Conservation (phyloP, 2,888 invertebrate genomes). For the Athripsodes cinereus region DNA sequence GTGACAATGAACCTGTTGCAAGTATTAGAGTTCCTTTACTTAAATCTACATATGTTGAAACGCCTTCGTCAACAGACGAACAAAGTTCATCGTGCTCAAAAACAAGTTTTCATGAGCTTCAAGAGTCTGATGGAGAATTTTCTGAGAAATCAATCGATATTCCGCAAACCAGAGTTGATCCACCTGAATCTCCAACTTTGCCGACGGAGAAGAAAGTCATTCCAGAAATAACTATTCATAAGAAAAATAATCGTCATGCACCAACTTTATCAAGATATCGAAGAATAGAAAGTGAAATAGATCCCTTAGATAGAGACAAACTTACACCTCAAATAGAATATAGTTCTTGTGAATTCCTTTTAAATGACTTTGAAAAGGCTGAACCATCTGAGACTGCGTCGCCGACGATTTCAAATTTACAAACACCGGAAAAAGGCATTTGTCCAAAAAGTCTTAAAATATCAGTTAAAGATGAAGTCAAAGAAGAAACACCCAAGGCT, state of each 20-base stretch:
- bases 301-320: constrained; percentile 19
- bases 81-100: background rate
- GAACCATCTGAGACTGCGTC: background rate
- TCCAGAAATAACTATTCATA: background rate
- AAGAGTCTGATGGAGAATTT: background rate
- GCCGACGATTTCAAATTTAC: background rate
- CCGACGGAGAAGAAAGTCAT: background rate
- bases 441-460: background rate
- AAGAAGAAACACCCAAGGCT: constrained; percentile 3
- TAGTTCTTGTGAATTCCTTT: background rate
- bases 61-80: background rate
- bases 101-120: background rate
- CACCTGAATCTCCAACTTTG: background rate
- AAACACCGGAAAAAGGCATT: background rate
- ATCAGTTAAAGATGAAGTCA: background rate
- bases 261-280: constrained; percentile 14
- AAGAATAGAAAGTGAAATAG: constrained; percentile 21
- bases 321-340: background rate
- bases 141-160: too few relatives aligned
- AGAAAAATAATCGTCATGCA: constrained; percentile 11
- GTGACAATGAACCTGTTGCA: background rate
- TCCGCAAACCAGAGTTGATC: background rate
- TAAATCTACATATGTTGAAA: background rate
- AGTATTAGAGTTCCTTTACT: background rate
- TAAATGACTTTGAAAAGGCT: background rate